These are phyloP conservation scores for Odontesthes bonariensis DNA, from an alignment of 2,113 vertebrate species.

Conservation along the genomic window DNA sequence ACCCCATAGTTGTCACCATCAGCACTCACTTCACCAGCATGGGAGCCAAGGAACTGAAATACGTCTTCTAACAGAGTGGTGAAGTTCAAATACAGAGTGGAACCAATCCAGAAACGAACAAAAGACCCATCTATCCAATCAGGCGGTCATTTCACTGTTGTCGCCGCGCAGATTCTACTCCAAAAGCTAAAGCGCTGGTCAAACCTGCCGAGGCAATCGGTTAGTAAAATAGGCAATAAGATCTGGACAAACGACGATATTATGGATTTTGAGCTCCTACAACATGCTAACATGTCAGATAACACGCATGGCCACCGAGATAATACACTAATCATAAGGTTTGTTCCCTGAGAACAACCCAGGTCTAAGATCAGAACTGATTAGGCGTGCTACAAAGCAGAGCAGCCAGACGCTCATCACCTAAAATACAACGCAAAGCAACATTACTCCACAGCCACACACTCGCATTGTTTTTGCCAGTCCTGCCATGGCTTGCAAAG, in stretches of 20 bases:
- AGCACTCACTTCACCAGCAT: slow-evolving; percentile 5
- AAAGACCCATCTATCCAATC: neutral
- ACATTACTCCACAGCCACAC: slow-evolving; percentile 18
- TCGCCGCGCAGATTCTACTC: neutral
- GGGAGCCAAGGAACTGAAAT: neutral
- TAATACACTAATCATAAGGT: slow-evolving; percentile 23
- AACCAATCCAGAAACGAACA: neutral
- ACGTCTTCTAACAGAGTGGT: too few relatives aligned
- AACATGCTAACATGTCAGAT: neutral
- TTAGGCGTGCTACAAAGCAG: neutral
- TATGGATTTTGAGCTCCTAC: slow-evolving; percentile 14
- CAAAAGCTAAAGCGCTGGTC: neutral
- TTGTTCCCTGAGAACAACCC: slow-evolving; percentile 14
- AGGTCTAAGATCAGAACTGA: neutral
- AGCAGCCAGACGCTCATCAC: neutral
- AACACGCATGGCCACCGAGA: neutral
- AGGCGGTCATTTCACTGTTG: neutral
- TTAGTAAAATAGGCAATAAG: slow-evolving; percentile 23
- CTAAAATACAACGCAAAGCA: slow-evolving; percentile 8
- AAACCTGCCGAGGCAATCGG: slow-evolving; percentile 3
- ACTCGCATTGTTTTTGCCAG: neutral
- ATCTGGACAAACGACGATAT: slow-evolving; percentile 8
- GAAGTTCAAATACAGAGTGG: neutral
- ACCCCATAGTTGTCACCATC: slow-evolving; percentile 35
- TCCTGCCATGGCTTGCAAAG: slow-evolving; percentile 67